These are phyloP conservation scores for Phylloscopus trochilus DNA, from an alignment of 2,113 vertebrate species.

Conservation along the genomic window DNA sequence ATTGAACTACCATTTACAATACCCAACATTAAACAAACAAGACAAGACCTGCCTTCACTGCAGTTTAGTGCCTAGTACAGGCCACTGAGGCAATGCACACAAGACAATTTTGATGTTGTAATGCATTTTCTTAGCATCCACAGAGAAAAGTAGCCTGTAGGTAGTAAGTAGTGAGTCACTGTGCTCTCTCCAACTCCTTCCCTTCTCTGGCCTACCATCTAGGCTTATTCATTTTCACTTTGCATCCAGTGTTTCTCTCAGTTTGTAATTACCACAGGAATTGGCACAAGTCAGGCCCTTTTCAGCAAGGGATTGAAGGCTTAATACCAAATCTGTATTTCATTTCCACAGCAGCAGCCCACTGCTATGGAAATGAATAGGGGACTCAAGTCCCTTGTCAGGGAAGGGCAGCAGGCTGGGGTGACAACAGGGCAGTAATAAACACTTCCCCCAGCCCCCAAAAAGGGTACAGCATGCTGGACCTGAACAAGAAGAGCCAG, in stretches of 20 bases:
- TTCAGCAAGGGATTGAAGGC: not conserved
- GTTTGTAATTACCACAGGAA: not conserved
- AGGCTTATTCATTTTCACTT: not conserved
- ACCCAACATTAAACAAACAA: not conserved
- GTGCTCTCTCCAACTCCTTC: not conserved
- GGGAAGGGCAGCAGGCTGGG: not conserved
- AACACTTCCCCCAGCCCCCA: rapidly evolving
- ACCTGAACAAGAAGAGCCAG: not conserved
- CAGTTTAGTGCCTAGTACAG: not conserved
- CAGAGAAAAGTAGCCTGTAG: not conserved
- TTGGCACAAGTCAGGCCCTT: not conserved
- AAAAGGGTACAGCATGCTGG: rapidly evolving
- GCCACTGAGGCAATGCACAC: not conserved
- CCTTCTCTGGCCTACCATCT: not conserved
- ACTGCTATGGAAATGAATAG: too few species aligned
- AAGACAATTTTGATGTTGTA: not conserved
- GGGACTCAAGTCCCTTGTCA: not conserved
- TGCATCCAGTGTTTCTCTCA: not conserved
- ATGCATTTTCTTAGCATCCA: not conserved
- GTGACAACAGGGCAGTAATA: not conserved
- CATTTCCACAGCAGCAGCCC: not conserved
- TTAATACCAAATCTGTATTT: not conserved
- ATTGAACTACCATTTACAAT: not conserved
- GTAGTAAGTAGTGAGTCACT: not conserved
- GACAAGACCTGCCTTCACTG: not conserved